Conservation (phyloP, 2,113 vertebrate species). For the Burhinus bistriatus region DNA sequence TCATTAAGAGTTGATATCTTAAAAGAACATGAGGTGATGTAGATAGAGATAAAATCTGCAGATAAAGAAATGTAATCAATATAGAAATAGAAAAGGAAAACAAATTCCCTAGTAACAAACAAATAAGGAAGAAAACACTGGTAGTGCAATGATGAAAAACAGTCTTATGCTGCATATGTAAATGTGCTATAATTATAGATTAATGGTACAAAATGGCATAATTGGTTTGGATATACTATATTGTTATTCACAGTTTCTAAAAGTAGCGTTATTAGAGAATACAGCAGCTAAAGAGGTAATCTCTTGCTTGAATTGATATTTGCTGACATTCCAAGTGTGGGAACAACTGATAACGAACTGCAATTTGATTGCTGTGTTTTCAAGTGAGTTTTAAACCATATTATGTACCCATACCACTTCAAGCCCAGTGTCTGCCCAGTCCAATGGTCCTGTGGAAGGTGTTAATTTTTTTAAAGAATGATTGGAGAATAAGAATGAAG, state of each 20-base stretch:
- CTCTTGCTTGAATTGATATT: not conserved
- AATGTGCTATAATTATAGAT: constrained; percentile 22
- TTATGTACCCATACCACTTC: not conserved
- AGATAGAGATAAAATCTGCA: not conserved
- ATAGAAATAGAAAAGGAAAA: not conserved
- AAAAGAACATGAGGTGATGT: not conserved
- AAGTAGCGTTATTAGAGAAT: not conserved
- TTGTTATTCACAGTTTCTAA: not conserved
- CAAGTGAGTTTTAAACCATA: not conserved
- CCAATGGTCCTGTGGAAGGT: not conserved
- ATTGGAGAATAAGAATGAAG: not conserved
- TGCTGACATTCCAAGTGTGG: not conserved
- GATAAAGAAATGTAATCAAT: not conserved
- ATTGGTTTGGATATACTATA: not conserved
- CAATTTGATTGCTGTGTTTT: not conserved
- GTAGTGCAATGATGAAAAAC: not conserved
- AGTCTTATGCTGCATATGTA: not conserved
- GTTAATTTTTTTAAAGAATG: not conserved
- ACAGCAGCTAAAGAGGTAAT: constrained; percentile 23
- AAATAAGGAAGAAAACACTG: not conserved
- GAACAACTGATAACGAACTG: not conserved
- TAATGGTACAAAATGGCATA: constrained; percentile 12
- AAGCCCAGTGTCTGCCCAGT: not conserved
- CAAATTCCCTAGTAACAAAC: not conserved
- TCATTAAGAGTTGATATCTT: not conserved